Conservation (phyloP, 2,113 vertebrate genomes). For the Urocolius indicus region DNA sequence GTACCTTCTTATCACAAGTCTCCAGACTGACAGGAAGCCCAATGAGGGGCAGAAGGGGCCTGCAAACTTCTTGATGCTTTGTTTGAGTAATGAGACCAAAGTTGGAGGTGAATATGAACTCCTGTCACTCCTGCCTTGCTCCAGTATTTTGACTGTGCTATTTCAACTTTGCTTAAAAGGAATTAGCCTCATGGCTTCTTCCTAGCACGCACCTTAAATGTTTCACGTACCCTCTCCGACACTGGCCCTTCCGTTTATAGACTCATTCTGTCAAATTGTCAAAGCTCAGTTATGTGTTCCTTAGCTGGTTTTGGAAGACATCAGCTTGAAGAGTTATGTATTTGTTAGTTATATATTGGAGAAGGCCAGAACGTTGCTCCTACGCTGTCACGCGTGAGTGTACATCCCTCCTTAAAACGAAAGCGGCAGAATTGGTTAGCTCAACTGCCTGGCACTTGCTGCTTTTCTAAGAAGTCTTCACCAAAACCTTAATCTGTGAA, state of each 20-base stretch:
- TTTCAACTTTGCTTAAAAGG: not conserved
- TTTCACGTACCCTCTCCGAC: not conserved
- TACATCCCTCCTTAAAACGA: not conserved
- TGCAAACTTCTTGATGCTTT: not conserved
- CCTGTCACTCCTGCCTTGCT: not conserved
- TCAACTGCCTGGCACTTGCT: not conserved
- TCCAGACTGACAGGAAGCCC: not conserved
- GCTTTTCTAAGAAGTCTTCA: not conserved
- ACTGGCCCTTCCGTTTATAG: not conserved
- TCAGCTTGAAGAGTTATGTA: not conserved
- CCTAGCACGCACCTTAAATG: not conserved
- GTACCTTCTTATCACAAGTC: not conserved
- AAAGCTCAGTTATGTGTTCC: not conserved
- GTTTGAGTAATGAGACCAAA: not conserved
- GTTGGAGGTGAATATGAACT: not conserved
- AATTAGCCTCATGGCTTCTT: not conserved
- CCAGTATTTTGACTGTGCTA: not conserved
- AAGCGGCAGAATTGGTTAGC: not conserved
- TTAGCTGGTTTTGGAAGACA: not conserved
- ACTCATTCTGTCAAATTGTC: not conserved
- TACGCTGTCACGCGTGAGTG: not conserved
- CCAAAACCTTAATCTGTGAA: not conserved
- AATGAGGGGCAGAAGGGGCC: not conserved
- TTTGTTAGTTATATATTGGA: not conserved
- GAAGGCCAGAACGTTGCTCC: not conserved